Evolutionary conservation across 2,113 vertebrate species (phyloP).

Genomic region (Rissa tridactyla): DNA sequence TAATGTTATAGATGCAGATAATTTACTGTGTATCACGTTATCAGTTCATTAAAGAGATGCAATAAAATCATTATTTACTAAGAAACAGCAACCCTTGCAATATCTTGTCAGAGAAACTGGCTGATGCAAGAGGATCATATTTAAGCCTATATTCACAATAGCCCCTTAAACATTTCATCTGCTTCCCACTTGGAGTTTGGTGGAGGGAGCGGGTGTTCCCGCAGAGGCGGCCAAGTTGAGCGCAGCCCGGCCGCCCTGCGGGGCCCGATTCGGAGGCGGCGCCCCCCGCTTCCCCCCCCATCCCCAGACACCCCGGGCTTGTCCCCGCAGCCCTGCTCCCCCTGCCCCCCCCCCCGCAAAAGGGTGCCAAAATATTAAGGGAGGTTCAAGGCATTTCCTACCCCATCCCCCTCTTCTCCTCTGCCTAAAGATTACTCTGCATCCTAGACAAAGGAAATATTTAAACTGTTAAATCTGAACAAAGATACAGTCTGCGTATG

Average conservation of each 20-base stretch:
- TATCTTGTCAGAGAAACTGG: constrained; percentile 47
- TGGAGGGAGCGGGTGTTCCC: not conserved
- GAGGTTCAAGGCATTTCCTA: constrained; percentile 63
- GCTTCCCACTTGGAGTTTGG: constrained; percentile 16
- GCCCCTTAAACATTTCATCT: constrained; percentile 21
- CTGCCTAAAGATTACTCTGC: constrained; percentile 87
- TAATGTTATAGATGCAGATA: constrained; percentile 52
- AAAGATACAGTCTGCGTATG: constrained; percentile 95
- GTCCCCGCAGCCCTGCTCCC: rapidly evolving
- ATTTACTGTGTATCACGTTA: constrained; percentile 48
- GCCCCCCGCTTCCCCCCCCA: not conserved
- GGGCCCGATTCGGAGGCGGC: not conserved
- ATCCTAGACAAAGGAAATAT: constrained; percentile 95
- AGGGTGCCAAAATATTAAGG: constrained; percentile 62
- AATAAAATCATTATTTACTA: constrained; percentile 55
- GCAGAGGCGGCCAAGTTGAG: constrained; percentile 8
- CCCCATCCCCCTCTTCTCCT: constrained; percentile 49
- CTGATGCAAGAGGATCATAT: constrained; percentile 39
- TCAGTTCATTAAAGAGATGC: constrained; percentile 57
- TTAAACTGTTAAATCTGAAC: constrained; percentile 99
- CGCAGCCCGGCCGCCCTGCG: not conserved
- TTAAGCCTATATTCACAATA: constrained; percentile 42
- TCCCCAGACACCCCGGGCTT: not conserved
- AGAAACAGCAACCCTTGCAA: constrained; percentile 52
- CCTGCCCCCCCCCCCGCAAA: not conserved